Base-by-base conservation (phyloP, 2,113 vertebrate species). In the Gambusia holbrooki region DNA sequence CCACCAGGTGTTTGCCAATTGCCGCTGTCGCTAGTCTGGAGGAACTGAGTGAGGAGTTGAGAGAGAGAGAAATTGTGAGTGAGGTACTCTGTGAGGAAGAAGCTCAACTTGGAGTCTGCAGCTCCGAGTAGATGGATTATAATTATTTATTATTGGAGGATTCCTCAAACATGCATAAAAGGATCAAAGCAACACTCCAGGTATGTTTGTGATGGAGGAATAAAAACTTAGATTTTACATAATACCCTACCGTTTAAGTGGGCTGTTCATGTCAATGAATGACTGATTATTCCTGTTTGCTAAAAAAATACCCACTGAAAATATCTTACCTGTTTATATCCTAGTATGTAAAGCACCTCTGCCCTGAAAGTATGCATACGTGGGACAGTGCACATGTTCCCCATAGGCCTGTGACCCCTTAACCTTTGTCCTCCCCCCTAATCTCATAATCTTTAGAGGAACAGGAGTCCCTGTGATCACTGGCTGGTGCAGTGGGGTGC, bases 391-490 rank as follows among this genome's bases (percentile, higher is more conserved):
- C 77, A 74, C 68, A 80, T 77, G 70, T 69, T 81, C 81, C 51
- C 76, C 8, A 60, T 28, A 62, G 77, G 45, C 73, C 37, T 15
- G 28, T 71, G 88, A 90, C 88, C 87, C 25, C 48, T 12, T 62
- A 32, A 91, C 91, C 86, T 68, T 73, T 19, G 75, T 75, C 71
- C 64, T 62, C 77, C 70, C 61, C 48, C 64, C 51, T 90, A 90
- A 92, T 92, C 90, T 86, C 66, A 32, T 92, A 91, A 90, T 92
- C 86, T 92, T 76, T 74, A 82, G 72, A n/a, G 80, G 81, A 90
- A 89, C 87, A 88, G 82, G 83, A 74, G 84, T 62, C 76, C 85
- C 84, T 92, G 88, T 90, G 89, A 93, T 93, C 85, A 73, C 61
- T 89, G 84, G 90, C 87, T 79, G 84, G 65, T 84, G 79, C n/a